Evolutionary conservation across 2,113 vertebrate species (phyloP), one percentile per base, ranked within the genome.

Genomic region (Lota lota): DNA sequence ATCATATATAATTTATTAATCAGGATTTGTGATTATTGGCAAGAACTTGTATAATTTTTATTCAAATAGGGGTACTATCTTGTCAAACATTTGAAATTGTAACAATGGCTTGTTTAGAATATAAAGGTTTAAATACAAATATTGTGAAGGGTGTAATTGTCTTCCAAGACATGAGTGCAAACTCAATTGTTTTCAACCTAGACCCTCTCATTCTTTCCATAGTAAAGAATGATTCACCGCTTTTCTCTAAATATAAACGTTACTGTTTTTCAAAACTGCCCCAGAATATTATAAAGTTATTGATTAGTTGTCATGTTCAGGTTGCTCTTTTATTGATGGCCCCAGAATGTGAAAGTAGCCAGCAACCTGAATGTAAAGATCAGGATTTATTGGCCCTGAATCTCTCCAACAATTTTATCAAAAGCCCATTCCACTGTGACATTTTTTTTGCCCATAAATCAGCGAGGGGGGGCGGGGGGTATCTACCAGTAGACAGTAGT

Each of bases 391-490:
- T 92, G 94, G 40, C 95, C 89, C 92, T 91, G 93, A 95, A 98
- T 97, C 97, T 95, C 94, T 96, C 93, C 94, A 97, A 98, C 96
- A 98, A 98, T 99, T 99, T 98, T 98, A 98, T 99, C 97, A 99
- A 98, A 99, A 97, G 95, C 95, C 95, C 94, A 97, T 98, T 98
- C 97, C 95, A 92, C 93, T 92, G 93, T 98, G 93, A 93, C 93
- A 95, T 96, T 98, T 92, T 91, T 95, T 97, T 95, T 94, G 93
- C 92, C 92, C 94, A 97, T 98, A 99, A 98, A 98, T 99, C 97
- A 98, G 91, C 81, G 74, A 91, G 90, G 80, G 94, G 10, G 53
- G 53, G 53, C 5, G 91, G 90, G 80, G 94, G 93, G 93, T 95
- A 97, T 95, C 95, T 95, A 95, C 95, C 94, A 93, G 93, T 94